Conservation (phyloP, 1,140 invertebrate species). For the Mylabris phalerata region DNA sequence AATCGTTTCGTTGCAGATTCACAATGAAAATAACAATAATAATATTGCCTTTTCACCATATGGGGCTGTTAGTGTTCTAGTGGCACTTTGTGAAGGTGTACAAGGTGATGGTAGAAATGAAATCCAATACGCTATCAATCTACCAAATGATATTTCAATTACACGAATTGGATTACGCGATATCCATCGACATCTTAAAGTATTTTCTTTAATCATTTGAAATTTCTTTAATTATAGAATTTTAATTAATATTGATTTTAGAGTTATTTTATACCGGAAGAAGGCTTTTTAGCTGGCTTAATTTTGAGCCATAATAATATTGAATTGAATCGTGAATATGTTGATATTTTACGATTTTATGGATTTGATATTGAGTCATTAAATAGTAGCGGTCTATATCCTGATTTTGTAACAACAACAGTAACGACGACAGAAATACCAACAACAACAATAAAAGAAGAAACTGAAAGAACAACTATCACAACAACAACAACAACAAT, state of each 20-base stretch:
- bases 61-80: conserved; percentile 65
- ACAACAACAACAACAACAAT: conserved; percentile 5
- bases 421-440: conserved; percentile 29
- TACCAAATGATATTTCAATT: conserved; percentile 62
- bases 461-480: conserved; percentile 17
- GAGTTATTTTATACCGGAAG: conserved; percentile 73
- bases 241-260: conserved; percentile 42
- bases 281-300: conserved; percentile 70
- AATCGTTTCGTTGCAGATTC: conserved; percentile 24
- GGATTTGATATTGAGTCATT: conserved; percentile 60
- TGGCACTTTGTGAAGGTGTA: conserved; percentile 70
- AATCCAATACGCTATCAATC: conserved; percentile 55
- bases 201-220: not conserved
- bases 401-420: conserved; percentile 29
- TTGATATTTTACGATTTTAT: conserved; percentile 64
- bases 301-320: conserved; percentile 70
- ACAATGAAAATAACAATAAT: conserved; percentile 52
- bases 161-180: conserved; percentile 70
- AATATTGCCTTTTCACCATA: conserved; percentile 81
- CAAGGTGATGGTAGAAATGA: conserved; percentile 60
- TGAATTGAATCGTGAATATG: conserved; percentile 59
- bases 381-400: conserved; percentile 33
- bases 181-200: conserved; percentile 55
- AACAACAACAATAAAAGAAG: conserved; percentile 18
- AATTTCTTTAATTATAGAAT: not conserved